Percentiles rank a stretch among this genome's conserved stretches.
phyloP scores from a whole-genome alignment of 2,888 invertebrate species.

The Piscicola geometra region DNA sequence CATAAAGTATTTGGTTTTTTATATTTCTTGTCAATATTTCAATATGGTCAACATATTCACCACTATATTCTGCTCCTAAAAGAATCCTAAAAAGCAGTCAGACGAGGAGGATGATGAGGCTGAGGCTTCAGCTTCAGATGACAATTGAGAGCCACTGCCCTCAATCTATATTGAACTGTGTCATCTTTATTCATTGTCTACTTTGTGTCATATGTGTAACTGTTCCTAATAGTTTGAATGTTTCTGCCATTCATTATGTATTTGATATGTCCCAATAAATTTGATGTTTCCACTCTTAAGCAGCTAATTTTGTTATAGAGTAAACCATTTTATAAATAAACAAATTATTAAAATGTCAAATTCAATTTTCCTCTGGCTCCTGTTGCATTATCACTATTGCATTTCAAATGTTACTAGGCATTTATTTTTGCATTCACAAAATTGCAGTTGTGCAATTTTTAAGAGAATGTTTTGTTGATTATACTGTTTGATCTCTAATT shows the following conservation, averaged over 20 bases:
- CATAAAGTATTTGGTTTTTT: background rate
- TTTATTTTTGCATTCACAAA: too few species aligned
- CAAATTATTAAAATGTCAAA: too few species aligned
- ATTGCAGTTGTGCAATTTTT: too few species aligned
- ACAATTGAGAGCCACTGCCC: too few species aligned
- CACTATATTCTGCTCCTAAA: background rate
- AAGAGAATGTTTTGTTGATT: too few species aligned
- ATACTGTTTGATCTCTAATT: too few species aligned
- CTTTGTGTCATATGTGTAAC: background rate
- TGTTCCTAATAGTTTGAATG: background rate
- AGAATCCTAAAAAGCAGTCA: background rate
- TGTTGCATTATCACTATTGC: too few species aligned
- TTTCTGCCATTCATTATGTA: background rate
- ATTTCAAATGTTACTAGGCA: too few species aligned
- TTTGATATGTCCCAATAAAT: background rate
- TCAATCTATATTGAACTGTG: background rate
- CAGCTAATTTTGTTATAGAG: too few species aligned
- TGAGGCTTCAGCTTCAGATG: too few species aligned
- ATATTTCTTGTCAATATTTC: background rate
- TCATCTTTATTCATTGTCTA: background rate
- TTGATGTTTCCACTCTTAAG: conserved; percentile 9
- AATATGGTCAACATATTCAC: background rate
- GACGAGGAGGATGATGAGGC: background rate
- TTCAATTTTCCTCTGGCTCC: too few species aligned
- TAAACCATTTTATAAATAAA: too few species aligned